These are phyloP conservation scores for Drosophila hydei DNA, from an alignment of 1,140 invertebrate genomes.

Conservation along the genomic window DNA sequence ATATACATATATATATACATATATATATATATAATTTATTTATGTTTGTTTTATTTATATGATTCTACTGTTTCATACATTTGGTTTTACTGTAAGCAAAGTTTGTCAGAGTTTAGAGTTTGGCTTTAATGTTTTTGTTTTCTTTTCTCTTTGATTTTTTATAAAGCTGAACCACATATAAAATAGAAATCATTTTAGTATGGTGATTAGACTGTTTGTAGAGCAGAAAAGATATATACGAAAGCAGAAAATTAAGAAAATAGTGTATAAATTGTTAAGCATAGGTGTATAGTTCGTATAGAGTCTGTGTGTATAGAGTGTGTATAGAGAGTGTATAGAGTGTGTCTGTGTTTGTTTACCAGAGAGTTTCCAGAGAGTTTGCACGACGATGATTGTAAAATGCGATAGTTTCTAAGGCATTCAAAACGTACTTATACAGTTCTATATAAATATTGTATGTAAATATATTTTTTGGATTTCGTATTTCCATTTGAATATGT, in stretches of 20 bases:
- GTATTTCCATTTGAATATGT: constrained; percentile 20
- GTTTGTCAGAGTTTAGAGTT: constrained; percentile 30
- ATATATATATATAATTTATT: constrained; percentile 10
- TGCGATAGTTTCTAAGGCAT: constrained; percentile 43
- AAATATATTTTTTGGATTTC: constrained; percentile 27
- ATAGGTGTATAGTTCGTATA: constrained; percentile 21
- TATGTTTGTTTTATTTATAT: too few relatives aligned
- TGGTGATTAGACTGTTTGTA: constrained; percentile 68
- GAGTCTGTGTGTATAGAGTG: constrained; percentile 4
- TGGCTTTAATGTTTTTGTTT: constrained; percentile 17
- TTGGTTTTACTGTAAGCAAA: constrained; percentile 10
- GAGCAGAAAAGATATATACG: constrained; percentile 38
- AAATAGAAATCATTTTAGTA: constrained; percentile 81
- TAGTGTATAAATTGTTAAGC: constrained; percentile 12
- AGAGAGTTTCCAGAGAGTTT: constrained; percentile 35
- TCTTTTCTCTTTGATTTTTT: constrained; percentile 29
- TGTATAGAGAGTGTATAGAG: constrained; percentile 16
- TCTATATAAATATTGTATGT: constrained; percentile 17
- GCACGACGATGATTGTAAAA: constrained; percentile 39
- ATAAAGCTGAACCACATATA: constrained; percentile 83
- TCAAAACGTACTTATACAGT: constrained; percentile 22
- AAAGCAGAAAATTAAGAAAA: constrained; percentile 43
- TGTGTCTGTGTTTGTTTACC: constrained; percentile 20
- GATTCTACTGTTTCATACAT: neutral
- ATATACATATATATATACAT: constrained; percentile 25